Base-by-base conservation (phyloP, 23 tunicate species). In the Clavelina lepadiformis region DNA sequence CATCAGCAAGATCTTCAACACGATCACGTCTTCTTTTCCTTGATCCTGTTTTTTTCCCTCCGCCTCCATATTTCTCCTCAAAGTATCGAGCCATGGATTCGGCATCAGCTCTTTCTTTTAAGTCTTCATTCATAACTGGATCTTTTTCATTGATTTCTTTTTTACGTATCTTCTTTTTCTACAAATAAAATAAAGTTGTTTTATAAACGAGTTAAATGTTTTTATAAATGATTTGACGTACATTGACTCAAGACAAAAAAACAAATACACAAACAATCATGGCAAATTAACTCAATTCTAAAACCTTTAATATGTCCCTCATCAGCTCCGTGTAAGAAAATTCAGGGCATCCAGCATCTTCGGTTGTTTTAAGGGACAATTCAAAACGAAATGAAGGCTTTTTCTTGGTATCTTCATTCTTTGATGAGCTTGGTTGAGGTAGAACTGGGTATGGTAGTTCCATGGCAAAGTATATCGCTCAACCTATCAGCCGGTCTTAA, bases 31-130 rank as follows among this genome's bases (percentile, higher is more conserved):
- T 58, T 58, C 69, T 47, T 29, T 63, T 76, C 28, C 52, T 50
- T 30, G 32, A 31, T 46, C 35, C 67, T 20, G 46, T 76, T 20
- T 52, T 52, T 22, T 28, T 19, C 20, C 35, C 53, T 1, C 51
- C 63, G 5, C 73, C 77, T 15, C 78, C 86, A 72, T 86, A 86
- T 58, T 86, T 86, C 26, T 70, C 46, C 38, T 86, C 95, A 78
- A 63, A 86, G 37, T 78, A 78, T 20, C 44, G 61, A 11, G 95
- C 95, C 35, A 86, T 56, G 11, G 80, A 54, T 49, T 86, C 79
- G 1, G 86, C 86, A 33, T 86, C 81, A 46, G 58, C 24, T 24
- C 50, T 71, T 23, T 58, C 81, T 21, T 36, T 20, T 25, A 30
- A 55, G 23, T 78, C 95, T 24, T 64, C 76, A 62, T 58, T 58